phyloP scores from a whole-genome alignment of 2,797 vertebrate species.

The Oophaga sylvatica region DNA sequence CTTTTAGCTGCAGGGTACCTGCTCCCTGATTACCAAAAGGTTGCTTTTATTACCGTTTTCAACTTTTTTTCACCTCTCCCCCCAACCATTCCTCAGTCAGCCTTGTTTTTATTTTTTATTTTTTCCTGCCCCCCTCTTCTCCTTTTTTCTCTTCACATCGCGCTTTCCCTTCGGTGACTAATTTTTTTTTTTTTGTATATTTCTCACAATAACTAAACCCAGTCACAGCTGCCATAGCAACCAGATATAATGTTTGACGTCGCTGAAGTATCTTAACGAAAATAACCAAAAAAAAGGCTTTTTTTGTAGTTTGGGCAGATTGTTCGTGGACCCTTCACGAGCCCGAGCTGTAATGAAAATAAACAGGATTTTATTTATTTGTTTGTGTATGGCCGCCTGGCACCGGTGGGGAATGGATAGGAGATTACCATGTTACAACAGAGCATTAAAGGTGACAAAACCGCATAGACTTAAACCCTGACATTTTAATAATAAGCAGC shows the following conservation, averaged over 20 bases:
- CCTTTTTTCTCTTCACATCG: slow-evolving; percentile 48
- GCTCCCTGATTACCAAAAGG: slow-evolving; percentile 70
- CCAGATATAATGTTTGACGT: slow-evolving; percentile 78
- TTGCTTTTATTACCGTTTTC: slow-evolving; percentile 78
- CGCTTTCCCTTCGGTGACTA: slow-evolving; percentile 81
- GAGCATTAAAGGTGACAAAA: slow-evolving; percentile 58
- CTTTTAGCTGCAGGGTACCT: slow-evolving; percentile 66
- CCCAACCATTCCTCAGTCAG: slow-evolving; percentile 65
- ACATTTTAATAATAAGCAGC: slow-evolving; percentile 62
- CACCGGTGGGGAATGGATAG: slow-evolving; percentile 45
- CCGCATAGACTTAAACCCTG: slow-evolving; percentile 50
- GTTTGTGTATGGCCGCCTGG: slow-evolving; percentile 17
- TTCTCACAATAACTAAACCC: slow-evolving; percentile 84
- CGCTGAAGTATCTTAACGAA: slow-evolving; percentile 83
- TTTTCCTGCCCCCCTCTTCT: slow-evolving; percentile 62
- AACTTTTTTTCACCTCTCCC: slow-evolving; percentile 73
- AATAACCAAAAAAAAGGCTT: slow-evolving; percentile 78
- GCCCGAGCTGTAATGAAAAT: slow-evolving; percentile 43
- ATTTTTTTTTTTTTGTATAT: slow-evolving; percentile 76
- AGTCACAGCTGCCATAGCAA: slow-evolving; percentile 83
- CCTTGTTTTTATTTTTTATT: slow-evolving; percentile 69
- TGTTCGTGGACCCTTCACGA: slow-evolving; percentile 61
- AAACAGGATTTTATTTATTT: slow-evolving; percentile 53
- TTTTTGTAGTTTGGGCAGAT: slow-evolving; percentile 26
- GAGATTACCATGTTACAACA: slow-evolving; percentile 59